Base-by-base conservation (phyloP, 2,113 vertebrate genomes). In the Microcebus ravelobensis region DNA sequence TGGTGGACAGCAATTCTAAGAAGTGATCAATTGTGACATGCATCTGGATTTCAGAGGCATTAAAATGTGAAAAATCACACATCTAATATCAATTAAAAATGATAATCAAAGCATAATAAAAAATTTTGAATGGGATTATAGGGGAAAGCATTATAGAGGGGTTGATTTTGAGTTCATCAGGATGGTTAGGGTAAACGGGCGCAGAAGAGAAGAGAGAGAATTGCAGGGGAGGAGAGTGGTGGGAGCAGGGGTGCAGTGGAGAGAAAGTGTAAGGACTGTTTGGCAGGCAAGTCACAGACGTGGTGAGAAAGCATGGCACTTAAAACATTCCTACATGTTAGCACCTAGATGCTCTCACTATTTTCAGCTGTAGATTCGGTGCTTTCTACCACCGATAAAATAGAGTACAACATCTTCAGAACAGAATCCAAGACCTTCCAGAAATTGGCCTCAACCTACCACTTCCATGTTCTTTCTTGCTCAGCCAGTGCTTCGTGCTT, bases 161-260 rank as follows among this genome's bases (percentile, higher is more conserved):
- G 52, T 34, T 70, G 34, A 68, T 48, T 74, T 9, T 20, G 61
- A 92, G 57, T n/a, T 39, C 13, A 6, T 61, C 21, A 18, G 50
- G 39, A 23, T 9, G 48, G 4, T 59, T 29, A 61, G 15, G 14
- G 7, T 63, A 77, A 25, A 61, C 3, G 52, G 59, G 31, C 11
- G 4, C 42, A 20, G n/a, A 23, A 11, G 36, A 52, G 17, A 84
- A 11, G n/a, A 4, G 39, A 59, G 23, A 77, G 14, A 45, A 77
- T 36, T 31, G 11, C 23, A 15, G 68, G 45, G 59, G 57, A 61
- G 48, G 12, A 57, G 20, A 70, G 31, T 2, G 1, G 5, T 42
- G 3, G 14, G 52, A 18, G 8, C 29, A 0, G 11, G n/a, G 45
- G 29, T 31, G 31, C 3, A 1, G 48, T 0, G 7, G 27, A 71